Percentiles rank a stretch among this genome's conserved stretches.
phyloP scores from a whole-genome alignment of 2,797 vertebrate genomes.

The Percopsis omiscomaycus region DNA sequence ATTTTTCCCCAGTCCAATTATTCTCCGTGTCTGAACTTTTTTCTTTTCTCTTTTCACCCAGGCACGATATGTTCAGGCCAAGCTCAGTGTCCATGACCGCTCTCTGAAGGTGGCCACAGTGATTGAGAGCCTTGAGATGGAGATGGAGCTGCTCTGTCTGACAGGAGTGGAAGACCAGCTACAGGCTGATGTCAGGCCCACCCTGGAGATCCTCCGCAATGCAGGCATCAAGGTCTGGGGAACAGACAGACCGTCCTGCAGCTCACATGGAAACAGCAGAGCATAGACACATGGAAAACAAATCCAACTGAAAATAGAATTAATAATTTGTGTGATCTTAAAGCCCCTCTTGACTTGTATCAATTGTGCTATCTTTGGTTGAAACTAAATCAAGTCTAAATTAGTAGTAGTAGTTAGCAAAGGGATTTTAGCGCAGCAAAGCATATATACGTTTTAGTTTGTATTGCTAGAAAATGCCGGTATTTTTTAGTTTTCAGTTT shows the following conservation, averaged over 20 bases:
- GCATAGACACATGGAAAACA: neutral
- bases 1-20: conserved; percentile 1
- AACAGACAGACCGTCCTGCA: neutral
- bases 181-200: conserved; percentile 91
- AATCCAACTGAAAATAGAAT: neutral
- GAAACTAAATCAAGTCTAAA: too few relatives aligned
- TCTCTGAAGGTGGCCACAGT: conserved; percentile 96
- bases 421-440: too few relatives aligned
- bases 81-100: conserved; percentile 95
- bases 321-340: too few relatives aligned
- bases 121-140: conserved; percentile 97
- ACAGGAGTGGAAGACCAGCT: conserved; percentile 97
- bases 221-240: conserved; percentile 92
- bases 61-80: conserved; percentile 94
- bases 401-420: too few relatives aligned
- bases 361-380: too few relatives aligned
- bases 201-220: conserved; percentile 93
- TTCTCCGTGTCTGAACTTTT: neutral
- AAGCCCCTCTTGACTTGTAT: too few relatives aligned
- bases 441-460: too few relatives aligned
- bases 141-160: conserved; percentile 96
- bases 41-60: conserved; percentile 51
- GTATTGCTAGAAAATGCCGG: too few relatives aligned
- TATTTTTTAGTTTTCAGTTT: too few relatives aligned
- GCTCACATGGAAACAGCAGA: conserved; percentile 14